phyloP scores from a whole-genome alignment of 2,797 vertebrate species.

The Epinephelus malabaricus region DNA sequence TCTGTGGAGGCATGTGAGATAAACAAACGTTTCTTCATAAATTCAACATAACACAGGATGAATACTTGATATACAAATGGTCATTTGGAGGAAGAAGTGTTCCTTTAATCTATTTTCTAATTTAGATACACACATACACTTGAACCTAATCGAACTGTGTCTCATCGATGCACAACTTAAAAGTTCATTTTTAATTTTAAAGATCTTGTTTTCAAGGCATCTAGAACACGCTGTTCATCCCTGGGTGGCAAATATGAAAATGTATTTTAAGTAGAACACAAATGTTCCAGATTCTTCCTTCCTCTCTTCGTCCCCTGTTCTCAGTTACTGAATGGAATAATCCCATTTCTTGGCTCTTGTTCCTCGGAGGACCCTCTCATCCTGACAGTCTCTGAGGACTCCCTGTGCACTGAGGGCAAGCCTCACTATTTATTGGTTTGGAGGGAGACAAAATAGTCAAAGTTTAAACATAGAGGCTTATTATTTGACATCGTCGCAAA shows the following conservation, averaged over 20 bases:
- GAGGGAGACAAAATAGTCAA: slow-evolving; percentile 79
- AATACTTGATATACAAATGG: no score
- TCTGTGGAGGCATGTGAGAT: no score
- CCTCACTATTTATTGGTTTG: slow-evolving; percentile 79
- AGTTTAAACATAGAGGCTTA: slow-evolving; percentile 73
- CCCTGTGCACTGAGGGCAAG: slow-evolving; percentile 59
- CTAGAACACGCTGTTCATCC: slow-evolving; percentile 31
- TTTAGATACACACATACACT: no score
- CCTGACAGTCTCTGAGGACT: slow-evolving; percentile 56
- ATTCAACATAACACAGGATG: no score
- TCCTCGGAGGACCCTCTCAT: slow-evolving; percentile 54
- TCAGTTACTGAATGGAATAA: slow-evolving; percentile 73
- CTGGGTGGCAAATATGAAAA: slow-evolving; percentile 36
- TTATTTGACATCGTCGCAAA: slow-evolving; percentile 72
- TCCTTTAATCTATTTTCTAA: no score
- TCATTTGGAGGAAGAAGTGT: no score
- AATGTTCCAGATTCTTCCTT: background rate
- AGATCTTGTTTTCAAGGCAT: slow-evolving; percentile 4
- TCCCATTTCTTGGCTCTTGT: slow-evolving; percentile 70
- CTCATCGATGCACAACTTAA: background rate
- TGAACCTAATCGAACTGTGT: no score
- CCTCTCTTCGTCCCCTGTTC: slow-evolving; percentile 12
- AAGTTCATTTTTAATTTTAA: background rate
- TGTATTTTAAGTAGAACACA: slow-evolving; percentile 48
- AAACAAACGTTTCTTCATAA: no score